Conservation (phyloP, 1,140 invertebrate species). For the Calycopis cecrops region DNA sequence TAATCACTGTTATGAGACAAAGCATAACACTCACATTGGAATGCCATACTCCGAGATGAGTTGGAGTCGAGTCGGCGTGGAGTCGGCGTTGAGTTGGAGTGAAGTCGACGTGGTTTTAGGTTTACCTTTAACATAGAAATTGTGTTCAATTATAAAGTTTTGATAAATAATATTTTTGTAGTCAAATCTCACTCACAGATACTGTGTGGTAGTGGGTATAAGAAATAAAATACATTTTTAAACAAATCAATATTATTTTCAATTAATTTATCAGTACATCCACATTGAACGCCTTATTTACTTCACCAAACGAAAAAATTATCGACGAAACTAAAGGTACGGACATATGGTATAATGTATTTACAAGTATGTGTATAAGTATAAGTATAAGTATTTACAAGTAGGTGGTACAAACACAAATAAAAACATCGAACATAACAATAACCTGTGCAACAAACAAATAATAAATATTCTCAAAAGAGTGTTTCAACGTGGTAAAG, state of each 20-base stretch:
- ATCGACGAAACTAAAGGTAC: constrained; percentile 61
- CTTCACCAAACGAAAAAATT: constrained; percentile 61
- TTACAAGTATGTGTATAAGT: constrained; percentile 68
- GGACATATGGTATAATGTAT: constrained; percentile 58
- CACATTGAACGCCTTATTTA: constrained; percentile 67
- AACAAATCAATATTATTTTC: constrained; percentile 74
- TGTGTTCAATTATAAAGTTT: no score
- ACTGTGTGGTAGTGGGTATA: neutral
- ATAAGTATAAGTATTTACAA: constrained; percentile 71
- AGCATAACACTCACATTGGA: no score
- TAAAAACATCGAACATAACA: constrained; percentile 70
- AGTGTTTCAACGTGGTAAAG: constrained; percentile 68
- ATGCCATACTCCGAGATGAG: no score
- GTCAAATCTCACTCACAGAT: no score
- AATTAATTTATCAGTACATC: constrained; percentile 73
- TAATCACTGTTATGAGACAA: no score
- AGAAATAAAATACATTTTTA: constrained; percentile 44
- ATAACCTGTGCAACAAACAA: constrained; percentile 71
- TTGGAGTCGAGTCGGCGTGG: no score
- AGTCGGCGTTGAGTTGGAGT: no score
- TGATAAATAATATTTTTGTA: no score
- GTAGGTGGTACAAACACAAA: constrained; percentile 67
- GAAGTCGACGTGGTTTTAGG: no score
- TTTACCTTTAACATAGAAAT: no score
- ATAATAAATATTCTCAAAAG: constrained; percentile 68